phyloP scores from a whole-genome alignment of 2,888 invertebrate genomes.

The Amiota minor region DNA sequence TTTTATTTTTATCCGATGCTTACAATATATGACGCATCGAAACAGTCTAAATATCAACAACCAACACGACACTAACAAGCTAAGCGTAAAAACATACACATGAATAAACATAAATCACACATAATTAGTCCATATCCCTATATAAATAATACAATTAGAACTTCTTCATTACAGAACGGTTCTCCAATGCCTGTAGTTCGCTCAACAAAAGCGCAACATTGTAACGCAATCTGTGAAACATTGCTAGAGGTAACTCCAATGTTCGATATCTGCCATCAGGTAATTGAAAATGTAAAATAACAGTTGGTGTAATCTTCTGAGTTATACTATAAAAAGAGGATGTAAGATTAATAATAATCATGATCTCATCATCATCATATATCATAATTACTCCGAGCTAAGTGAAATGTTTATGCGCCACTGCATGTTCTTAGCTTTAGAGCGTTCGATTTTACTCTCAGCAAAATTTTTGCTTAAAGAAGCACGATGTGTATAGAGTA shows the following conservation, averaged over 20 bases:
- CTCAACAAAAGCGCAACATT: conserved; percentile 74
- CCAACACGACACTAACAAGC: conserved; percentile 28
- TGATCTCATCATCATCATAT: too few species aligned
- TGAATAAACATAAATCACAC: conserved; percentile 22
- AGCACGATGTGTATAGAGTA: conserved; percentile 74
- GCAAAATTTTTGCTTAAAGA: conserved; percentile 69
- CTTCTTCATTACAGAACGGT: conserved; percentile 73
- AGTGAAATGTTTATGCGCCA: conserved; percentile 76
- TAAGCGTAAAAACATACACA: not conserved
- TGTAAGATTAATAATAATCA: too few species aligned
- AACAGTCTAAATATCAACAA: conserved; percentile 30
- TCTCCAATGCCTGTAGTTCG: conserved; percentile 75
- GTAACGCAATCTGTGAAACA: conserved; percentile 76
- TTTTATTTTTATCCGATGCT: conserved; percentile 20
- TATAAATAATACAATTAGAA: conserved; percentile 47
- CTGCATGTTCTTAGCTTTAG: conserved; percentile 72
- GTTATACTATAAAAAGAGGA: conserved; percentile 59
- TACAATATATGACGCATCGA: conserved; percentile 11
- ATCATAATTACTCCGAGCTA: conserved; percentile 73
- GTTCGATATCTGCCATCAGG: conserved; percentile 73
- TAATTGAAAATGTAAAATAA: conserved; percentile 75
- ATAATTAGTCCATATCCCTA: not conserved
- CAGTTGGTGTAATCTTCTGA: conserved; percentile 72
- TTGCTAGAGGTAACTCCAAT: conserved; percentile 75
- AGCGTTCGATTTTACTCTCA: conserved; percentile 72